Percentiles rank a stretch among this genome's conserved stretches.
Evolutionary conservation across 2,888 invertebrate genomes (phyloP).

Genomic region (Podabrus alpinus): DNA sequence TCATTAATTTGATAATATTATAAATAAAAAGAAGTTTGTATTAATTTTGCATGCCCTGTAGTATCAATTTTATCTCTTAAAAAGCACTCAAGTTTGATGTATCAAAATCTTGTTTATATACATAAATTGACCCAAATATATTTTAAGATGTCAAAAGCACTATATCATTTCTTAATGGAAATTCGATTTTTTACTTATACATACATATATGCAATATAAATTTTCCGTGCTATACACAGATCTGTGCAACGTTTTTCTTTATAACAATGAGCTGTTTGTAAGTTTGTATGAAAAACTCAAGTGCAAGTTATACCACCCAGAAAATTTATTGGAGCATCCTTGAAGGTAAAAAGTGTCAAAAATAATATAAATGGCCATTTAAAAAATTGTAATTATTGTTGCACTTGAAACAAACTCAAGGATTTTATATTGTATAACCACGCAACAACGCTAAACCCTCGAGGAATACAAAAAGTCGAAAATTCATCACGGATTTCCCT

Average conservation of each 20-base stretch:
- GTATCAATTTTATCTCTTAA: constrained; percentile 14
- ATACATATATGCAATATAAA: background rate
- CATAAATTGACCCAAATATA: constrained; percentile 21
- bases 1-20: background rate
- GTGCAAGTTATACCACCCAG: background rate
- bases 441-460: background rate
- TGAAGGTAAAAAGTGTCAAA: background rate
- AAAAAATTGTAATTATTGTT: background rate
- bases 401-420: background rate
- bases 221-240: background rate
- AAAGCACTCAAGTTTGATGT: constrained; percentile 16
- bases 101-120: constrained; percentile 19
- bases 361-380: background rate
- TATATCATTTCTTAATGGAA: constrained; percentile 17
- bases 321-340: background rate
- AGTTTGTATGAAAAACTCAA: background rate
- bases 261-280: background rate
- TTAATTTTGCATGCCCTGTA: background rate
- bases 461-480: background rate
- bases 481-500: background rate
- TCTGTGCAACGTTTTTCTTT: background rate
- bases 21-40: background rate
- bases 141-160: constrained; percentile 16
- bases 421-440: background rate
- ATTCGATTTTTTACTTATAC: constrained; percentile 7